Percentiles rank a stretch among this genome's conserved stretches.
Conservation (phyloP, 2,113 vertebrate species). For the Haemorhous mexicanus region DNA sequence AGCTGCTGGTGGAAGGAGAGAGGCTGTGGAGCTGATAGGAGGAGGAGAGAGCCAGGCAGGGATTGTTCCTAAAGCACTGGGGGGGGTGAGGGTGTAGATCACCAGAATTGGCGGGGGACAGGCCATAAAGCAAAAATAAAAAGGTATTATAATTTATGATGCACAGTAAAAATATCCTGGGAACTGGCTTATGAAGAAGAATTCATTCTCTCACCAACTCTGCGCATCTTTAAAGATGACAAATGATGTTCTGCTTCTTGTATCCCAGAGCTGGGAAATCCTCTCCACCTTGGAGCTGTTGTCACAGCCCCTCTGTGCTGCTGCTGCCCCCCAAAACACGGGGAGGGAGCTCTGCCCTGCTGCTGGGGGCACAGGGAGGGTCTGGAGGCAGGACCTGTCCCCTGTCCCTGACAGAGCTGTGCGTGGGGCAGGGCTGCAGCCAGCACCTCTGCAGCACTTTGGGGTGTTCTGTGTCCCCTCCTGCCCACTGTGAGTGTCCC, state of each 20-base stretch:
- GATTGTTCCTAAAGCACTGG: slow-evolving; percentile 21
- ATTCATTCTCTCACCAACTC: slow-evolving; percentile 38
- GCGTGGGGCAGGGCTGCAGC: background rate
- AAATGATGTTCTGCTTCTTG: background rate
- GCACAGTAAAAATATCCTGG: slow-evolving; percentile 51
- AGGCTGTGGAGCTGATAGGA: background rate
- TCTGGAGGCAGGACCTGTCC: background rate
- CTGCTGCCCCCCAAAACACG: background rate
- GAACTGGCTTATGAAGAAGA: slow-evolving; percentile 33
- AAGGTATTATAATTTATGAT: slow-evolving; percentile 69
- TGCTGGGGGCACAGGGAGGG: background rate
- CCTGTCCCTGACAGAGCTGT: accelerated
- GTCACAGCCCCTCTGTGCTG: accelerated
- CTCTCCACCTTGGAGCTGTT: background rate
- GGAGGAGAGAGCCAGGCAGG: background rate
- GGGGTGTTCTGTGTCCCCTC: background rate
- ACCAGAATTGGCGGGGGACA: slow-evolving; percentile 57
- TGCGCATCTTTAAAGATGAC: slow-evolving; percentile 10
- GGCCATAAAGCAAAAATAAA: slow-evolving; percentile 70
- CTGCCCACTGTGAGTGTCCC: background rate
- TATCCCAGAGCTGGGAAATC: background rate
- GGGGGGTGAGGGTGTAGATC: slow-evolving; percentile 52
- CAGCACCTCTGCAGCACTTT: background rate
- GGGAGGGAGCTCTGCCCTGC: background rate
- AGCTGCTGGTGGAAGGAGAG: background rate